phyloP scores from a whole-genome alignment of 2,113 vertebrate genomes.

The Phrynosoma blainvillii region DNA sequence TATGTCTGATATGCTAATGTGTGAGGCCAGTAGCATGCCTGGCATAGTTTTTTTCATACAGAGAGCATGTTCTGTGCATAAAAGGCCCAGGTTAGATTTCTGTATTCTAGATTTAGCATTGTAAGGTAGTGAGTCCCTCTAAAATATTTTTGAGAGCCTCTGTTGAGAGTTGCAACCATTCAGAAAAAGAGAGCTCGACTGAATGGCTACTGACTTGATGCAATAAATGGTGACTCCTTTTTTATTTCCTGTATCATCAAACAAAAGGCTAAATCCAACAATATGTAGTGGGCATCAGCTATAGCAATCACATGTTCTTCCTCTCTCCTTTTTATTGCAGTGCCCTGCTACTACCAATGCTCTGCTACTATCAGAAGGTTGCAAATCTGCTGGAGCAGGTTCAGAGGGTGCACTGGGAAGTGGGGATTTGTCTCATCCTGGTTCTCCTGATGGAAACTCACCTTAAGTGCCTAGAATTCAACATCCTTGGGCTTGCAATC shows the following conservation, averaged over 20 bases:
- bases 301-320: neutral
- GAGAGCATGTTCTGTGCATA: neutral
- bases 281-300: neutral
- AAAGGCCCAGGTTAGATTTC: neutral
- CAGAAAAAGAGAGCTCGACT: too few species aligned
- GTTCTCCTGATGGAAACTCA: too few species aligned
- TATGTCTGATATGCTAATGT: constrained; percentile 27
- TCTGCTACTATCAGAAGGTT: neutral
- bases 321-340: neutral
- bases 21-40: neutral
- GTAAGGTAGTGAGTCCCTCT: neutral
- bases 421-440: too few species aligned
- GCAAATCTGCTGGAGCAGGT: neutral
- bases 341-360: neutral
- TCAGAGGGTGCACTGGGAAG: neutral
- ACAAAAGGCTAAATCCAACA: neutral
- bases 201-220: neutral
- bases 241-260: neutral
- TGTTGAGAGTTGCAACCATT: neutral
- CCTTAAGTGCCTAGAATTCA: too few species aligned
- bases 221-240: neutral
- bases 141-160: neutral
- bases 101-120: neutral
- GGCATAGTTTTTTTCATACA: neutral
- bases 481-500: too few species aligned